These are phyloP conservation scores for Drosophila truncata DNA, from an alignment of 1,140 invertebrate genomes.

Conservation along the genomic window DNA sequence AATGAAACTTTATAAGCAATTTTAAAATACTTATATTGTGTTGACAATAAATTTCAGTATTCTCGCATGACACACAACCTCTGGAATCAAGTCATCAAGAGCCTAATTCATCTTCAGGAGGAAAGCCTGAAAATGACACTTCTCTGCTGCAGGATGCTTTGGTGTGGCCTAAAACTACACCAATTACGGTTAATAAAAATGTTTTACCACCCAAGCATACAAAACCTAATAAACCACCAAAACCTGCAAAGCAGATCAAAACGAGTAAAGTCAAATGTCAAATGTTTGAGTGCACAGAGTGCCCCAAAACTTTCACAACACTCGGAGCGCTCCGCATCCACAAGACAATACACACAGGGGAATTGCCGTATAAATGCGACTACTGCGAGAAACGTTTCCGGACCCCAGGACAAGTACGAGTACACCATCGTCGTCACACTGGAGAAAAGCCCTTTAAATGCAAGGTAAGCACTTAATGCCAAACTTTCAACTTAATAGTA, in stretches of 20 bases:
- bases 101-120: not conserved
- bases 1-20: no score
- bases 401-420: slow-evolving; percentile 76
- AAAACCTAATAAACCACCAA: not conserved
- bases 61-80: not conserved
- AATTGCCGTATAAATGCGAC: slow-evolving; percentile 72
- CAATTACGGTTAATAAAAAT: not conserved
- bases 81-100: not conserved
- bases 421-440: slow-evolving; percentile 95
- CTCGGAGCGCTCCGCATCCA: slow-evolving; percentile 68
- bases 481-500: no score
- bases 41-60: slow-evolving; percentile 14
- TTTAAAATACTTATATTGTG: no score
- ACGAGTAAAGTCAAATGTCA: not conserved
- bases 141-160: no score
- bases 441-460: slow-evolving; percentile 95
- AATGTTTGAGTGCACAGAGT: slow-evolving; percentile 45
- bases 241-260: not conserved
- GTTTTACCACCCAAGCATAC: no score
- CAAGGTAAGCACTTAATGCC: slow-evolving; percentile 88
- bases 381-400: slow-evolving; percentile 81
- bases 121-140: not conserved
- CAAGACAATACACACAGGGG: slow-evolving; percentile 77
- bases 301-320: slow-evolving; percentile 71
- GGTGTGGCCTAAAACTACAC: not conserved